A percentile compares a stretch with the other conserved stretches of the same genome.
Conservation (phyloP, 2,113 vertebrate species). For the Mobula hypostoma region DNA sequence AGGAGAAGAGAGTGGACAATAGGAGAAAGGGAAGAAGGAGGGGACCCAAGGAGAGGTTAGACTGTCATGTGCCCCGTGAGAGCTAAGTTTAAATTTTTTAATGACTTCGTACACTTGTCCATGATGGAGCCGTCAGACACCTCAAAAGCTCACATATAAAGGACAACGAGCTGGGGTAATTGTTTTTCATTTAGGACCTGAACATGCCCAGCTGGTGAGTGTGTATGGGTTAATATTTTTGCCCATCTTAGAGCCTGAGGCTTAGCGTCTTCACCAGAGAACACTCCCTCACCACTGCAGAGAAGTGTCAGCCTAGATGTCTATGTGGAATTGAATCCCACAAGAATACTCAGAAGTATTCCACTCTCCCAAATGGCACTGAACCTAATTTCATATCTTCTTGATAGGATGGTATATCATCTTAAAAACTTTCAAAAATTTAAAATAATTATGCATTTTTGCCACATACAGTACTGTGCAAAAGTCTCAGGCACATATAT, state of each 20-base stretch:
- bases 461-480: background rate
- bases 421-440: background rate
- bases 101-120: background rate
- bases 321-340: background rate
- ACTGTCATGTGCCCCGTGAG: background rate
- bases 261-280: background rate
- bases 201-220: background rate
- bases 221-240: too few species aligned
- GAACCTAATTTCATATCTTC: background rate
- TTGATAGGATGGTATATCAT: background rate
- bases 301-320: background rate
- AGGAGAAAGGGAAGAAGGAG: too few species aligned
- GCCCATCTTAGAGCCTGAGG: too few species aligned
- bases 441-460: background rate
- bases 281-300: background rate
- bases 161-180: background rate
- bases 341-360: background rate
- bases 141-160: background rate
- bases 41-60: too few species aligned
- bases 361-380: too few species aligned
- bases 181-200: background rate
- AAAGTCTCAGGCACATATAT: too few species aligned
- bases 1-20: too few species aligned
- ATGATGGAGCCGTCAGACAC: background rate
- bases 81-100: background rate